These are phyloP conservation scores for Archilochus colubris DNA, from an alignment of 2,113 vertebrate species.

Conservation along the genomic window DNA sequence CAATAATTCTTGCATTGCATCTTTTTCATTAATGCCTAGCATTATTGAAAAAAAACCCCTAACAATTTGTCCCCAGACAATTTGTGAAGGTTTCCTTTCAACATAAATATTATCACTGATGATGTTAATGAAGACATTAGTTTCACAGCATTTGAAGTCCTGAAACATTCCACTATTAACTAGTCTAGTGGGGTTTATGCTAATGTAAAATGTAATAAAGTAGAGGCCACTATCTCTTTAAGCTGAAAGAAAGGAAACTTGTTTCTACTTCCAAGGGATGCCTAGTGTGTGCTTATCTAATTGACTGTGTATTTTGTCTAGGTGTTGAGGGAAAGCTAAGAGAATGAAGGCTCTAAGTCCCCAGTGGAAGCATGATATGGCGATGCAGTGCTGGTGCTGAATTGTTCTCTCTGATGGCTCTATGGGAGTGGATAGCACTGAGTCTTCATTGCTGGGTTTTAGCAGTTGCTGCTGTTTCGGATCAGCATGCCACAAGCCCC, in stretches of 20 bases:
- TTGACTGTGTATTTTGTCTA: constrained; percentile 77
- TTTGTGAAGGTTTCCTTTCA: constrained; percentile 36
- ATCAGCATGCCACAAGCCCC: constrained; percentile 92
- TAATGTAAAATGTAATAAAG: constrained; percentile 40
- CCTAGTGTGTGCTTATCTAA: constrained; percentile 67
- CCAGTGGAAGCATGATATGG: constrained; percentile 90
- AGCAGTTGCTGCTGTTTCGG: constrained; percentile 84
- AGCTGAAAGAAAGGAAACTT: constrained; percentile 32
- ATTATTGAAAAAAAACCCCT: neutral
- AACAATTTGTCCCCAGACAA: constrained; percentile 20
- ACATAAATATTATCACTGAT: constrained; percentile 54
- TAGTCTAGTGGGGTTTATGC: constrained; percentile 53
- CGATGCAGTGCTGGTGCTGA: constrained; percentile 86
- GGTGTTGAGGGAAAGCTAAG: constrained; percentile 86
- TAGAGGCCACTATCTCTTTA: constrained; percentile 43
- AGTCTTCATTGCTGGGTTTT: constrained; percentile 96
- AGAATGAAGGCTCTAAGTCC: constrained; percentile 89
- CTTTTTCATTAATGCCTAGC: constrained; percentile 27
- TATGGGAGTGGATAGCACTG: constrained; percentile 95
- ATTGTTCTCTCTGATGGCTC: constrained; percentile 96
- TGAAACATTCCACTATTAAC: constrained; percentile 26
- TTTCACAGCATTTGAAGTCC: constrained; percentile 25
- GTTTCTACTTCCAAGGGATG: constrained; percentile 48
- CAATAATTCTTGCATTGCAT: neutral
- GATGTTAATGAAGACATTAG: constrained; percentile 33